Evolutionary conservation across 2,797 vertebrate species (phyloP).

Genomic region (Pipistrellus kuhlii): DNA sequence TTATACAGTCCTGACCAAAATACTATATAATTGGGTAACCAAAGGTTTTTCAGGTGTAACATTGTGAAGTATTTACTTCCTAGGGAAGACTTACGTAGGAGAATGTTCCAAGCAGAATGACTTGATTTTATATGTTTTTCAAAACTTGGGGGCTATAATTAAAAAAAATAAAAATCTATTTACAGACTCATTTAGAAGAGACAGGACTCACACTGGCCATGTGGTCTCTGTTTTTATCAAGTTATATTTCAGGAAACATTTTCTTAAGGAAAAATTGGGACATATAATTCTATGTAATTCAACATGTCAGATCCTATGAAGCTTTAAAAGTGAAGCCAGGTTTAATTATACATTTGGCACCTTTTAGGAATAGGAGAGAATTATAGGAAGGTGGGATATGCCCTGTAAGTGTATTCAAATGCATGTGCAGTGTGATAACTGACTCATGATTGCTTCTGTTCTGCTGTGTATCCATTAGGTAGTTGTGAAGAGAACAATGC

Average conservation of each 20-base stretch:
- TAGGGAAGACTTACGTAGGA: neutral
- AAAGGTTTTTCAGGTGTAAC: neutral
- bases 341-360: conserved; percentile 46
- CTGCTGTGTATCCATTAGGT: no score
- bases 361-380: neutral
- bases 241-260: conserved; percentile 68
- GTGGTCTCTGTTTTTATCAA: conserved; percentile 33
- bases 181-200: conserved; percentile 45
- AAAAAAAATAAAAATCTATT: conserved; percentile 37
- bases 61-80: neutral
- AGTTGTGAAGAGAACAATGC: neutral
- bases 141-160: conserved; percentile 10
- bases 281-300: conserved; percentile 50
- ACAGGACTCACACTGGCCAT: conserved; percentile 8
- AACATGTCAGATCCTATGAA: conserved; percentile 58
- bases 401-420: neutral
- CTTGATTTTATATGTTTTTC: conserved; percentile 52
- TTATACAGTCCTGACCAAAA: neutral
- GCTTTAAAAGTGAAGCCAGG: conserved; percentile 53
- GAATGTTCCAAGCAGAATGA: neutral
- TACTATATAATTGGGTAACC: neutral
- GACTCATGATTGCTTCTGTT: neutral
- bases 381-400: neutral
- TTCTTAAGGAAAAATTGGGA: conserved; percentile 60
- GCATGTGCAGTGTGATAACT: neutral